Evolutionary conservation across 2,888 invertebrate species (phyloP), one percentile per base, ranked within the genome.

Genomic region (Merodon equestris): DNA sequence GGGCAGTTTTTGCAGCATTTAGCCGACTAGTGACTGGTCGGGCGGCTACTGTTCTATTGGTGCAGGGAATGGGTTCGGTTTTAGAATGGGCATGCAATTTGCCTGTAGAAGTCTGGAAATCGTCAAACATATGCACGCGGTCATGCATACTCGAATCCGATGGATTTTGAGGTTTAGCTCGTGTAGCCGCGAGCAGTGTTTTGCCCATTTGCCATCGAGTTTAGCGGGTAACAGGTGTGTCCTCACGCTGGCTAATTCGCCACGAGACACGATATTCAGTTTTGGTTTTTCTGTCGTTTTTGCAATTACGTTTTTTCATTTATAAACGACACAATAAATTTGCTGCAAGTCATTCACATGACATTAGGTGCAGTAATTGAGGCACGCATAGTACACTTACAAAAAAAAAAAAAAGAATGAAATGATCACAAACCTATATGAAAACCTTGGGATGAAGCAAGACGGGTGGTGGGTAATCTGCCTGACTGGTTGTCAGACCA

Each of bases 191-290:
- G 53, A 61, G 67, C 67, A 61, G 48, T 13, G 40, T 27, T 76
- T 50, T 44, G 42, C 53, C 27, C 13, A 72, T 53, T 51, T 15
- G 44, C 18, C 27, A 54, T 42, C 34, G 17, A 18, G 44, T 14
- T 15, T 19, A 13, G 27, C 51, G 12, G 38, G 56, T 61, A 77
- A 77, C 72, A 77, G 77, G 77, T 77, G 73, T 66, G 45, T 47
- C 56, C 63, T 53, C 47, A n/a, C 36, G 53, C 19, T 53, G 45
- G 47, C 53, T 27, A n/a, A 47, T 75, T 70, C 58, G 45, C 58
- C 72, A 56, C 66, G 64, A 72, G 58, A 66, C 72, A 76, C 72
- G 72, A 60, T 66, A 72, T 48, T 34, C 60, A 76, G 72, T 76
- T 44, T 56, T 42, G 38, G 17, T 18, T 36, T 60, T 48, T 10